phyloP scores from a whole-genome alignment of 2,113 vertebrate genomes.

The Clarias batrachus region DNA sequence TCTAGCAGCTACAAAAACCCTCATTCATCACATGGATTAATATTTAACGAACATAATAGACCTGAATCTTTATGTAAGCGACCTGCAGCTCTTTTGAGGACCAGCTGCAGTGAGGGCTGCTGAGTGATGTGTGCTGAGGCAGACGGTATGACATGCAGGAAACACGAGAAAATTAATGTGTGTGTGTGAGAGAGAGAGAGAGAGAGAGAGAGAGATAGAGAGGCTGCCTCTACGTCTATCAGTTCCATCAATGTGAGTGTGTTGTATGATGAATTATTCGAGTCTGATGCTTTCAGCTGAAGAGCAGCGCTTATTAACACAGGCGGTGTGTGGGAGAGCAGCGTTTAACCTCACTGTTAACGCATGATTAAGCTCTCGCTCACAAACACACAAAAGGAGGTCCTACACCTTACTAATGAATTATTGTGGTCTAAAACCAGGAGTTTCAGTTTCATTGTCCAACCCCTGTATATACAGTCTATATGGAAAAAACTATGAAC shows the following conservation, averaged over 20 bases:
- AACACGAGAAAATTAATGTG: background rate
- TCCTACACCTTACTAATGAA: too few relatives aligned
- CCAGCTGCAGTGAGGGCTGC: background rate
- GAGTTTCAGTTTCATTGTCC: too few relatives aligned
- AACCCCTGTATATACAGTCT: background rate
- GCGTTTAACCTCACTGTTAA: constrained; percentile 32
- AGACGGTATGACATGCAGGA: background rate
- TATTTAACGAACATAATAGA: too few relatives aligned
- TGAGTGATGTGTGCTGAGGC: background rate
- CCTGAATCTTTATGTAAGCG: too few relatives aligned
- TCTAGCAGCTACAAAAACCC: too few relatives aligned
- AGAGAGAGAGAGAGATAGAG: background rate
- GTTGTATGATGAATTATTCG: background rate
- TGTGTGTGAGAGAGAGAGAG: background rate
- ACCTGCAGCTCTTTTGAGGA: background rate
- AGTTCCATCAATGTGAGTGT: background rate
- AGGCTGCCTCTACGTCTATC: background rate
- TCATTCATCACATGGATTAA: too few relatives aligned
- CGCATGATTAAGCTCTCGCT: constrained; percentile 22
- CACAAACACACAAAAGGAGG: background rate
- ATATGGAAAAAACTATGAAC: background rate
- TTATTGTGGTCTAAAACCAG: too few relatives aligned
- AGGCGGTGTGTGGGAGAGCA: background rate
- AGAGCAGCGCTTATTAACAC: background rate
- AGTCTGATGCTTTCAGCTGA: background rate